Base-by-base conservation (phyloP, 1,140 invertebrate genomes). In the Drosophila fuyamai region DNA sequence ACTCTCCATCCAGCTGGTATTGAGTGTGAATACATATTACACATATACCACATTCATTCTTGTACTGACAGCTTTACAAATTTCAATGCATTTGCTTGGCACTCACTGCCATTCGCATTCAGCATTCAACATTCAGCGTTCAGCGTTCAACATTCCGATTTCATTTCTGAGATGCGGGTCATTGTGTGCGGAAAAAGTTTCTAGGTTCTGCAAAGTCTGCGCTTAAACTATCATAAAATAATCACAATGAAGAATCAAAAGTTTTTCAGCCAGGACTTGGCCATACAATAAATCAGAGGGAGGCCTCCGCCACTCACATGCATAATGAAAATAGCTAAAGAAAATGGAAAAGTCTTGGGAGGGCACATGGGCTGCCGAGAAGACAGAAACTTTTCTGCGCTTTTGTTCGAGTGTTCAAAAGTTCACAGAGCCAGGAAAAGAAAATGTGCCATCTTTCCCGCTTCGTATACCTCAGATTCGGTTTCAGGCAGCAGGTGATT, bases 171-270 rank as follows among this genome's bases (percentile, higher is more conserved):
- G 58, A 51, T 78, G 48, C 74, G 47, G 74, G 55, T 38, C 41
- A 57, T 71, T 70, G 66, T 70, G 35, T 46, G 29, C 32, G 23
- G 14, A 65, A 72, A 88, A 82, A 8, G 18, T 88, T 83, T 73
- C 79, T n/a, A 41, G 41, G 27, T n/a, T 65, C 41, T 68, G 65
- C 63, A 56, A 71, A 66, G 70, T 67, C 76, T 76, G 47, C 55
- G 79, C 79, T 68, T 76, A 73, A 88, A 70, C 83, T 88, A 88
- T 86, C 79, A 88, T 83, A 88, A 86, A 86, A 86, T 86, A 88
- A 88, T 82, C 83, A 86, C 83, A 86, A 88, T 88, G 72, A 82
- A 65, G 82, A 83, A 73, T 68, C 76, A 88, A 83, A 86, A 86
- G 79, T 86, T 86, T 72, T 38, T 27, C 57, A 46, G 47, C 14